Percentiles rank a stretch among this genome's conserved stretches.
phyloP scores from a whole-genome alignment of 2,113 vertebrate species.

The Oxygymnocypris stewartii region DNA sequence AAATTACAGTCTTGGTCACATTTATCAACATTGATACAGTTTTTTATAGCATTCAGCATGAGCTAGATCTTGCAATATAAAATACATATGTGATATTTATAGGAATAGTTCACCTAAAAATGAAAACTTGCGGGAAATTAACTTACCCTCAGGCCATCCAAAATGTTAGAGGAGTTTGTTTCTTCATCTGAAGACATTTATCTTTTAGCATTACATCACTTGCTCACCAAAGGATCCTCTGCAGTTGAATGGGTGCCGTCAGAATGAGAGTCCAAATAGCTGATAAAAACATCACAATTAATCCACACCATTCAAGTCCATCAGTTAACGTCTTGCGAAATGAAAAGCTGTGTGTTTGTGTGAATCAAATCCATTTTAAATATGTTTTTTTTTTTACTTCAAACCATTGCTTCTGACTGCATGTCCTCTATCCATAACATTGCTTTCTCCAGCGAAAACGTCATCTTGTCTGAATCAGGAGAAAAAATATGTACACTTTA shows the following conservation, averaged over 20 bases:
- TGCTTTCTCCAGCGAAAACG: not conserved
- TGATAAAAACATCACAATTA: not conserved
- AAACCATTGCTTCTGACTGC: not conserved
- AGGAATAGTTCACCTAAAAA: not conserved
- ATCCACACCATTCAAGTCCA: not conserved
- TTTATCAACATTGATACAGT: not conserved
- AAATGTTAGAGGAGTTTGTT: too few relatives aligned
- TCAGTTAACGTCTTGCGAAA: not conserved
- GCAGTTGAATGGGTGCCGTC: not conserved
- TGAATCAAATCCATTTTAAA: not conserved
- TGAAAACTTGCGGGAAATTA: not conserved
- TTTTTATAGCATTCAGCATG: not conserved
- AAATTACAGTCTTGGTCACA: not conserved
- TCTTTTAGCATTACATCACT: not conserved
- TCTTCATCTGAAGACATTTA: not conserved
- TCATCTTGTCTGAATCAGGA: not conserved
- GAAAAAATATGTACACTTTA: too few relatives aligned
- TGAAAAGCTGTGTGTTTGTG: too few relatives aligned
- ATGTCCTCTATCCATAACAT: not conserved
- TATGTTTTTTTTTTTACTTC: not conserved
- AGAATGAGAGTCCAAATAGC: too few relatives aligned
- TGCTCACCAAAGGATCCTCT: not conserved
- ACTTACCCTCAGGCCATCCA: not conserved
- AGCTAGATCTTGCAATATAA: not conserved
- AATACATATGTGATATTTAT: not conserved